Conservation (phyloP, 1,140 invertebrate genomes). For the Kradibia gibbosae region DNA sequence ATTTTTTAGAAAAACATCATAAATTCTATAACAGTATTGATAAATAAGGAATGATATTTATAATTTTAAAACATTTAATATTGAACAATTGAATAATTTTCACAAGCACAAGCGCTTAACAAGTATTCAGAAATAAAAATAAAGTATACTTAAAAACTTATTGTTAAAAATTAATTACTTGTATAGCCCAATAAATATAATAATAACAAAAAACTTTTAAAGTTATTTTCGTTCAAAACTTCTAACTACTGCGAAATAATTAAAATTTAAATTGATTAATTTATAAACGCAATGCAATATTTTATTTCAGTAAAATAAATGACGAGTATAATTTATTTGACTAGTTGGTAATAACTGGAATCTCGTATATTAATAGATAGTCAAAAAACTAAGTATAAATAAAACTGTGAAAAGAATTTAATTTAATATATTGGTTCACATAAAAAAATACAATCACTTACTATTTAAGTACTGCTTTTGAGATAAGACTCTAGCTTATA, state of each 20-base stretch:
- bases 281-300: background rate
- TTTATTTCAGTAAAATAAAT: conserved; percentile 4
- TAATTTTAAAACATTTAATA: too few species aligned
- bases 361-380: background rate
- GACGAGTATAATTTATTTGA: conserved; percentile 27
- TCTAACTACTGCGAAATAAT: background rate
- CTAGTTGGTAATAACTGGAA: conserved; percentile 21
- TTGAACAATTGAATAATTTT: too few species aligned
- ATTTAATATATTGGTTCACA: conserved; percentile 47
- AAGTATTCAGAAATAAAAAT: too few species aligned
- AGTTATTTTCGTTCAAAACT: too few species aligned
- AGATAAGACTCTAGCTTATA: background rate
- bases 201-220: too few species aligned
- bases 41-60: too few species aligned
- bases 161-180: too few species aligned
- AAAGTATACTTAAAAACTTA: too few species aligned
- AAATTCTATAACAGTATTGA: too few species aligned
- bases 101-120: too few species aligned
- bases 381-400: background rate
- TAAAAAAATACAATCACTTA: background rate
- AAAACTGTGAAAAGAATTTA: conserved; percentile 37
- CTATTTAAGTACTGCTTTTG: background rate
- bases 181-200: too few species aligned
- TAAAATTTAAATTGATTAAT: background rate
- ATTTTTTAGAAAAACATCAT: too few species aligned